Percentiles rank a stretch among this genome's conserved stretches.
Evolutionary conservation across 2,888 invertebrate genomes (phyloP).

Genomic region (Zeuzera pyrina): DNA sequence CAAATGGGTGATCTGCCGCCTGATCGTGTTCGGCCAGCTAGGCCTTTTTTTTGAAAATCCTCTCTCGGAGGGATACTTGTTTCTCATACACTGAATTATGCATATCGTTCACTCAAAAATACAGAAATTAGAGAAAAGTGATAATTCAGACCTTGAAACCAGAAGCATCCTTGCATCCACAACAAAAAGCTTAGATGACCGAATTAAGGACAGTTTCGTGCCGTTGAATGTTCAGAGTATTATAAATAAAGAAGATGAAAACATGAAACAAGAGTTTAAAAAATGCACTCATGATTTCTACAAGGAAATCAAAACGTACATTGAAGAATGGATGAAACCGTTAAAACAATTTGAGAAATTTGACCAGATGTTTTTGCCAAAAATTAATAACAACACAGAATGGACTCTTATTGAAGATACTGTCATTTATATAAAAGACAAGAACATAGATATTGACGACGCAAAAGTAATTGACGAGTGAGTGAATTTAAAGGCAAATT

Average conservation of each 20-base stretch:
- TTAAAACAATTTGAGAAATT: constrained; percentile 11
- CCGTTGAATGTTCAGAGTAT: constrained; percentile 5
- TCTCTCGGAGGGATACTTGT: constrained; percentile 15
- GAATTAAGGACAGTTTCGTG: constrained; percentile 6
- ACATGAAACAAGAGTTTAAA: constrained; percentile 9
- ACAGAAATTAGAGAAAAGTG: constrained; percentile 13
- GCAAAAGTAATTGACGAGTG: constrained; percentile 16
- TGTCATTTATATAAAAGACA: constrained; percentile 12
- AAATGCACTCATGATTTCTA: constrained; percentile 5
- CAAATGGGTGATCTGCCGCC: no score
- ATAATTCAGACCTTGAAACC: constrained; percentile 15
- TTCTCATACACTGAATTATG: constrained; percentile 15
- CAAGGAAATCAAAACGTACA: constrained; percentile 7
- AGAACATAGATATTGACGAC: constrained; percentile 7
- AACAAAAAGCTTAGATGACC: constrained; percentile 10
- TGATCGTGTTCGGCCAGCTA: no score
- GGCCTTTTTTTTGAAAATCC: constrained; percentile 18
- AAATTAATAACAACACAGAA: constrained; percentile 10
- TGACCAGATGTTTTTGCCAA: constrained; percentile 9
- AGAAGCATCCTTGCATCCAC: constrained; percentile 8
- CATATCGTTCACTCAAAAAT: constrained; percentile 14
- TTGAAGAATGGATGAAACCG: constrained; percentile 6
- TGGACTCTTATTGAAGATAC: constrained; percentile 14
- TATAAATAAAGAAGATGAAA: constrained; percentile 7
- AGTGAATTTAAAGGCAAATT: constrained; percentile 16